Evolutionary conservation across 2,888 invertebrate genomes (phyloP).

Genomic region (Sialis fuliginosa): DNA sequence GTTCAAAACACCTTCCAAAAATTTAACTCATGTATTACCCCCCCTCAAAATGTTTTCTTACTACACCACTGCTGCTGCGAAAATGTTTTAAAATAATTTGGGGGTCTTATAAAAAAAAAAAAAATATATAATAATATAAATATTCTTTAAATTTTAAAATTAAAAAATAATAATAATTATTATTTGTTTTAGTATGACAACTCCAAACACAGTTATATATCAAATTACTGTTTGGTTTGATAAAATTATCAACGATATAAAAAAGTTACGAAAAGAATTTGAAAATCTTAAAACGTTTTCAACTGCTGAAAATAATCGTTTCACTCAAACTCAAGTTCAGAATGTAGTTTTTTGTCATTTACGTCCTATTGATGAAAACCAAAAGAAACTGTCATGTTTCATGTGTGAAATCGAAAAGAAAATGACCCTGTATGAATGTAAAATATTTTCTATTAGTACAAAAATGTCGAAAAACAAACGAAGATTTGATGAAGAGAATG

Average conservation of each 20-base stretch:
- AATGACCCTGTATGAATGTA: constrained; percentile 30
- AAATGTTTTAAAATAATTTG: no score
- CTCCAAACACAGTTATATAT: constrained; percentile 13
- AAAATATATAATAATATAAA: no score
- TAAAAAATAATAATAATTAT: background rate
- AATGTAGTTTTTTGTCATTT: constrained; percentile 38
- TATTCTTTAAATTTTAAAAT: no score
- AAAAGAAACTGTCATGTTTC: constrained; percentile 17
- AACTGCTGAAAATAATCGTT: constrained; percentile 8
- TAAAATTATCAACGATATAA: constrained; percentile 18
- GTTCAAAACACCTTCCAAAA: no score
- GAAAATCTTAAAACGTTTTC: constrained; percentile 10
- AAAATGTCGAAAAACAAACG: constrained; percentile 11
- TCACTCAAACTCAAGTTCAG: constrained; percentile 22
- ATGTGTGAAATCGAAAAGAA: constrained; percentile 27
- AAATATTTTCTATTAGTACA: constrained; percentile 35
- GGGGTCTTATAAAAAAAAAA: no score
- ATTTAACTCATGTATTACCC: no score
- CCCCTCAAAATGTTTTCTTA: no score
- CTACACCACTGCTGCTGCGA: no score
- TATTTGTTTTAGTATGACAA: constrained; percentile 6
- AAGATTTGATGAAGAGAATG: constrained; percentile 16
- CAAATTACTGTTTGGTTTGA: constrained; percentile 18
- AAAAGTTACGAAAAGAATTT: constrained; percentile 18
- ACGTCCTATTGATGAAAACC: constrained; percentile 18